Percentiles rank a stretch among this genome's conserved stretches.
Conservation (phyloP, 2,888 invertebrate genomes). For the Lymantria monacha region DNA sequence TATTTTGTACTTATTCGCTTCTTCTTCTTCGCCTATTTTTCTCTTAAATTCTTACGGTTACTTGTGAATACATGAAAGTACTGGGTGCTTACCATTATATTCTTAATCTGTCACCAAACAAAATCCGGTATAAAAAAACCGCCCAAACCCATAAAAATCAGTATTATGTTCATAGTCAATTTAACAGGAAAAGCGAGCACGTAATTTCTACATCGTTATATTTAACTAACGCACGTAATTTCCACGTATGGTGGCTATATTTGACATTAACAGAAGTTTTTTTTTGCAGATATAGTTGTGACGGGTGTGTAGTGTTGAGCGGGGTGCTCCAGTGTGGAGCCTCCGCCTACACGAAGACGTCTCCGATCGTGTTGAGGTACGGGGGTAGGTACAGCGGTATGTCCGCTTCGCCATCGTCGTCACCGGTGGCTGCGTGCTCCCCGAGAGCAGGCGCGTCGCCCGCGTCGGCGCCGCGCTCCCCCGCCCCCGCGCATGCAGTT, state of each 20-base stretch:
- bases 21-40: too few relatives aligned
- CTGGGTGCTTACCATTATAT: too few relatives aligned
- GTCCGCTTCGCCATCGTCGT: conserved; percentile 72
- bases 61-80: too few relatives aligned
- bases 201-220: conserved; percentile 6
- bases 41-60: too few relatives aligned
- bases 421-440: conserved; percentile 58
- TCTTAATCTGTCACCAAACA: too few relatives aligned
- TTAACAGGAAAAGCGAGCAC: conserved; percentile 7
- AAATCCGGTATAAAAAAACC: too few relatives aligned
- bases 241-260: neutral
- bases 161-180: neutral
- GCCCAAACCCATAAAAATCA: too few relatives aligned
- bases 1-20: too few relatives aligned
- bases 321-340: conserved; percentile 70
- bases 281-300: conserved; percentile 63
- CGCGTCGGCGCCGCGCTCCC: conserved; percentile 79
- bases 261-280: conserved; percentile 7
- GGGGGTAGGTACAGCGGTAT: conserved; percentile 67
- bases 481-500: conserved; percentile 87
- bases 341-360: conserved; percentile 65
- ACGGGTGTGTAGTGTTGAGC: conserved; percentile 54
- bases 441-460: conserved; percentile 75
- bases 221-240: neutral
- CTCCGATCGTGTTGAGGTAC: conserved; percentile 50